Evolutionary conservation across 2,797 vertebrate species (phyloP), one percentile per base, ranked within the genome.

Genomic region (Amniataba percoides): DNA sequence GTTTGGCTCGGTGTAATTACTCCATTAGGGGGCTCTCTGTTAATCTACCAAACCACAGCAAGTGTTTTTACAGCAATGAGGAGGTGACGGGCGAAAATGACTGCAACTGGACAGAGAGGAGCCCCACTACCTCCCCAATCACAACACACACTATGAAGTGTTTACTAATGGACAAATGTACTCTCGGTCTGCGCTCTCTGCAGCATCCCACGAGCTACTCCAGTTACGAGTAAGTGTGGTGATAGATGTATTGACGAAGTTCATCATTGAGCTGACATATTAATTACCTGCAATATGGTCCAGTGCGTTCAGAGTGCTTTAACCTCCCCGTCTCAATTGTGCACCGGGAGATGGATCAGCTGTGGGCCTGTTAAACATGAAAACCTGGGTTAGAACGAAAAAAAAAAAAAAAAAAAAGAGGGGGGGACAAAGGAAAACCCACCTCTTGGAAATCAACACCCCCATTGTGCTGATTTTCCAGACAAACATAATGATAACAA

Each of bases 1-100:
- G 95, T 95, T 96, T 96, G 95, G 92, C 91, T 95, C 94, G 74
- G 92, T 94, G 95, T 96, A 96, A 96, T 95, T 95, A 96, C 95
- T 95, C 94, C 95, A 95, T 95, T 95, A 96, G 93, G 93, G 90
- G 94, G 94, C 94, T 95, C 92, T 94, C 94, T 94, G 94, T 96
- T 96, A 95, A 96, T 96, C 94, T 95, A 94, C 83, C 90, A 86
- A 92, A 92, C 92, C 88, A 90, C 91, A 87, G 94, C 89, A 92
- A 94, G 93, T 94, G 90, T 95, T 95, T 95, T 94, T 92, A 92
- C 91, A 89, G 90, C 88, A 69, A 92, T 89, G 88, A 91, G 85
- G 91, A 91, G 94, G 90, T 93, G 90, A 92, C 82, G 85, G 89
- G 88, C 82, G 66, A 91, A 91, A 93, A 92, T 88, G 85, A 90